Percentiles rank a stretch among this genome's conserved stretches.
These are phyloP conservation scores for Eriocheir sinensis DNA, from an alignment of 1,140 invertebrate genomes.

Conservation along the genomic window DNA sequence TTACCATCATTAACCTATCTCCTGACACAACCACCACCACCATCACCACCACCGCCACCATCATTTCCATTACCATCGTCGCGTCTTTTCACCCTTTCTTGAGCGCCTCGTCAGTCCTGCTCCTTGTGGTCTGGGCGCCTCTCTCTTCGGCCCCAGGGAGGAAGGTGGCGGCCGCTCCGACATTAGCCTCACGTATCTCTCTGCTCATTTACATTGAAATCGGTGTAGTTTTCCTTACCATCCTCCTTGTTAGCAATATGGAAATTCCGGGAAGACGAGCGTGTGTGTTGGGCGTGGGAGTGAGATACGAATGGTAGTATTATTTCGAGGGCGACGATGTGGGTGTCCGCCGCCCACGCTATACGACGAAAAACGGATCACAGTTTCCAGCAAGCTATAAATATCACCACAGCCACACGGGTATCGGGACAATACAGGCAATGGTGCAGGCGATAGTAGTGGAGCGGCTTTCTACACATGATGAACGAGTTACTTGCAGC, in stretches of 20 bases:
- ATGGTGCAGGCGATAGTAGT: too few relatives aligned
- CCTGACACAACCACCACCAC: not conserved
- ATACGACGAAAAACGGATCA: too few relatives aligned
- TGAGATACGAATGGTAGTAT: too few relatives aligned
- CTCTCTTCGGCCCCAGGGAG: not conserved
- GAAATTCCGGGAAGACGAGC: not conserved
- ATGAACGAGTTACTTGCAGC: too few relatives aligned
- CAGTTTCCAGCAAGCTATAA: too few relatives aligned
- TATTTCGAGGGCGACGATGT: too few relatives aligned
- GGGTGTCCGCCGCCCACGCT: too few relatives aligned
- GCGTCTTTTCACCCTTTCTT: not conserved
- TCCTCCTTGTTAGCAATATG: not conserved
- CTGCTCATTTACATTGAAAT: not conserved
- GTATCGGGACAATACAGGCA: too few relatives aligned
- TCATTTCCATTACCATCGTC: not conserved
- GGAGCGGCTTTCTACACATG: too few relatives aligned
- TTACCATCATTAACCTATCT: not conserved
- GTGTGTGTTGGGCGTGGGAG: not conserved
- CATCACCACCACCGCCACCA: not conserved
- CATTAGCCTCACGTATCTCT: not conserved
- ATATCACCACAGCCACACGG: too few relatives aligned
- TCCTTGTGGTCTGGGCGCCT: too few relatives aligned
- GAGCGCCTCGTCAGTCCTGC: not conserved
- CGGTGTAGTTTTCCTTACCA: not conserved
- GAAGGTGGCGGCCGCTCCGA: not conserved